Percentiles rank a stretch among this genome's conserved stretches.
These are phyloP conservation scores for Aegypius monachus DNA, from an alignment of 2,113 vertebrate species.

Conservation along the genomic window DNA sequence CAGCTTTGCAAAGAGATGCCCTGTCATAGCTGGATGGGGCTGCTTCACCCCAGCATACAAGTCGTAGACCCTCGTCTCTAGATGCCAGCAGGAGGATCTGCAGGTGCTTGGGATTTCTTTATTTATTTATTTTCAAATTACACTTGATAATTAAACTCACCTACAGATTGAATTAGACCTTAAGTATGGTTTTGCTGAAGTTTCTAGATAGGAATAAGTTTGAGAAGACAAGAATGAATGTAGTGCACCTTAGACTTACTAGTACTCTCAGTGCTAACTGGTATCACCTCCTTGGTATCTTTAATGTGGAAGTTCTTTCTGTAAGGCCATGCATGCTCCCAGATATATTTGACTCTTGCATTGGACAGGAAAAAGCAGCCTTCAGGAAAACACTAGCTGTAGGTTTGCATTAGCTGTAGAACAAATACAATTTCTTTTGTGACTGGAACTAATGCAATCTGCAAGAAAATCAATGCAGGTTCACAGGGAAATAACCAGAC, in stretches of 20 bases:
- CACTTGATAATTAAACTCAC: neutral
- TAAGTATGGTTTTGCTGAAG: neutral
- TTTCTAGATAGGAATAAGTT: neutral
- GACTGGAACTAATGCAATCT: constrained; percentile 60
- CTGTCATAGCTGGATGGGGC: neutral
- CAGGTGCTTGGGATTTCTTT: rapidly evolving
- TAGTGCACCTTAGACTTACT: neutral
- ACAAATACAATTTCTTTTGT: constrained; percentile 45
- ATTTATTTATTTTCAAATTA: neutral
- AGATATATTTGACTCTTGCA: neutral
- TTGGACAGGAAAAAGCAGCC: neutral
- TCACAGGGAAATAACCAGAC: constrained; percentile 39
- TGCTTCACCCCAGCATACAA: neutral
- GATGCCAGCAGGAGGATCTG: neutral
- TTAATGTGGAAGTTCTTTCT: neutral
- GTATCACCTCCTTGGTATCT: neutral
- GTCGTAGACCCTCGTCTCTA: neutral
- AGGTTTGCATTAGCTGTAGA: constrained; percentile 41
- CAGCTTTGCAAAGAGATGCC: neutral
- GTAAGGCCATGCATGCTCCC: neutral
- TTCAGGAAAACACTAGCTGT: constrained; percentile 8
- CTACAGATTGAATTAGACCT: neutral
- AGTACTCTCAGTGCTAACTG: neutral
- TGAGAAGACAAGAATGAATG: neutral
- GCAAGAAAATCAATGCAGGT: constrained; percentile 65